Percentiles rank a stretch among this genome's conserved stretches.
phyloP scores from a whole-genome alignment of 2,113 vertebrate species.

The Oxyruncus cristatus region DNA sequence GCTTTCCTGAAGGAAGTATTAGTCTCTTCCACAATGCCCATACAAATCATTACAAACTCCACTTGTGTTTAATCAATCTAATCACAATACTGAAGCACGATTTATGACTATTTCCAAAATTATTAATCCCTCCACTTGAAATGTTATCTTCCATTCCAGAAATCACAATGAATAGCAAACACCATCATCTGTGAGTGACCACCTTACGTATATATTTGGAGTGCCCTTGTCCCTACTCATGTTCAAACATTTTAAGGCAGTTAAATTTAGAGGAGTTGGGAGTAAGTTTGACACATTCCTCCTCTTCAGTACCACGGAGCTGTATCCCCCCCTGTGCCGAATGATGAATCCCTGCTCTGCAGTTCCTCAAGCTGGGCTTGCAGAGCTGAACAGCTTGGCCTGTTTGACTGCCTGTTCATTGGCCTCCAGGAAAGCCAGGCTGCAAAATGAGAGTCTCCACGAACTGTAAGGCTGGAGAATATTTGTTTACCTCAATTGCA shows the following conservation, averaged over 20 bases:
- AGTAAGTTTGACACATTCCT: background rate
- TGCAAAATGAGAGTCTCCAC: slow-evolving; percentile 45
- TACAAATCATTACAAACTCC: background rate
- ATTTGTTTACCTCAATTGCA: slow-evolving; percentile 45
- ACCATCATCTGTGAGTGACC: slow-evolving; percentile 26
- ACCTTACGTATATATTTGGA: background rate
- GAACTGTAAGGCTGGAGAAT: background rate
- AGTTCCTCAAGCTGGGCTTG: slow-evolving; percentile 25
- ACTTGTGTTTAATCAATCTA: background rate
- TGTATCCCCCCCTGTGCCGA: background rate
- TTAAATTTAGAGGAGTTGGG: background rate
- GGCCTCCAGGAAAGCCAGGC: slow-evolving; percentile 61
- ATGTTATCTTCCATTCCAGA: background rate
- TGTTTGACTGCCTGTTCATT: slow-evolving; percentile 51
- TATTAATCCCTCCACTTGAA: background rate
- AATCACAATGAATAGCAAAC: background rate
- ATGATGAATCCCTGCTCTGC: background rate
- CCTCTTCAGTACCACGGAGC: background rate
- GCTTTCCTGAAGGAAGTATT: background rate
- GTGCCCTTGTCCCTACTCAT: background rate
- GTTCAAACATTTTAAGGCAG: background rate
- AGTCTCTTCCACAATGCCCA: background rate
- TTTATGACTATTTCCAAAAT: background rate
- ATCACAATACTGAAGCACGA: background rate
- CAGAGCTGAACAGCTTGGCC: slow-evolving; percentile 48